phyloP scores from a whole-genome alignment of 2,113 vertebrate species.

The Guaruba guarouba region DNA sequence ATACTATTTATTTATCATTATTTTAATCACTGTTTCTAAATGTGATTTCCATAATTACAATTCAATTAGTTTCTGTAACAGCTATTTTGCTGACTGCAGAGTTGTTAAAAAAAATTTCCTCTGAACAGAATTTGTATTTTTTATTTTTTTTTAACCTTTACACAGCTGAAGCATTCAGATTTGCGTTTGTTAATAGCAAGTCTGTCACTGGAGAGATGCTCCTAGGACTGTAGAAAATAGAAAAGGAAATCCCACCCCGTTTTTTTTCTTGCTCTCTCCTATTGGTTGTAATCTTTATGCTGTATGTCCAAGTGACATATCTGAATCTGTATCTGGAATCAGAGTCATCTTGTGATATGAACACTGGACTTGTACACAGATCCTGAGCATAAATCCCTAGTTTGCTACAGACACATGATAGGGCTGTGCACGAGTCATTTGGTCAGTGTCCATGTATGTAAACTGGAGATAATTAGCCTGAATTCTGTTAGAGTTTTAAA shows the following conservation, averaged over 20 bases:
- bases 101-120: background rate
- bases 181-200: background rate
- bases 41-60: background rate
- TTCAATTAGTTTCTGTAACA: background rate
- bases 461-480: background rate
- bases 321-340: background rate
- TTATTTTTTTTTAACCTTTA: background rate
- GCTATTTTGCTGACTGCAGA: background rate
- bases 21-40: background rate
- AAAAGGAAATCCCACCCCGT: background rate
- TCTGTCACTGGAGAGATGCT: background rate
- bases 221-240: background rate
- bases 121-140: background rate
- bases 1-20: background rate
- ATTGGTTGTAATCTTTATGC: background rate
- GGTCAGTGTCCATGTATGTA: background rate
- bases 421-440: background rate
- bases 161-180: background rate
- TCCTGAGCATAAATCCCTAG: background rate
- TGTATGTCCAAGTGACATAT: background rate
- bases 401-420: background rate
- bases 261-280: conserved; percentile 2
- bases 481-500: background rate
- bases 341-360: background rate
- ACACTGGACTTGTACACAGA: background rate